A percentile compares a stretch with the other conserved stretches of the same genome.
Conservation (phyloP, 1,140 invertebrate species). For the Lepidurus couesii region DNA sequence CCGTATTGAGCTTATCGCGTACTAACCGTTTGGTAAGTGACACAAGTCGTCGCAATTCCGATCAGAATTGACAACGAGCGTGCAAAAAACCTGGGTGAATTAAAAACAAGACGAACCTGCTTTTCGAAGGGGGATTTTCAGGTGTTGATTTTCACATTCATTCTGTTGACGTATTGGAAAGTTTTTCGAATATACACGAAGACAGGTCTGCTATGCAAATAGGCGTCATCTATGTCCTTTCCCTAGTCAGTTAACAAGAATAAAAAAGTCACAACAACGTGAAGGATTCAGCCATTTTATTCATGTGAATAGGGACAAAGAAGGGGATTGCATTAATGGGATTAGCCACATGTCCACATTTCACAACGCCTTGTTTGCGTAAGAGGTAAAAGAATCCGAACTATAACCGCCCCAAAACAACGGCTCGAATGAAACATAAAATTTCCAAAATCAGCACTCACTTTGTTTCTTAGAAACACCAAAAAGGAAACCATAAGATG, state of each 20-base stretch:
- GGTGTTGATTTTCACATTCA: background rate
- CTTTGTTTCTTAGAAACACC: too few relatives aligned
- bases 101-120: too few relatives aligned
- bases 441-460: too few relatives aligned
- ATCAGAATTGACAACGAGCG: background rate
- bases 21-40: background rate
- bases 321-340: conserved; percentile 17
- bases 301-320: background rate
- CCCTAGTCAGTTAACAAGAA: background rate
- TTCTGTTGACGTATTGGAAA: background rate
- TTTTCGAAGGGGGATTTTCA: too few relatives aligned
- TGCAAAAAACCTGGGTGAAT: background rate
- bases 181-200: background rate
- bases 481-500: too few relatives aligned
- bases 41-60: background rate
- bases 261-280: background rate
- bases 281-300: background rate
- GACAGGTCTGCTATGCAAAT: conserved; percentile 19
- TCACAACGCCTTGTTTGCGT: conserved; percentile 4
- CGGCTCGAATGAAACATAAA: too few relatives aligned
- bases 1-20: background rate
- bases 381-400: background rate
- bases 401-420: too few relatives aligned
- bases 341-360: background rate
- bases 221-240: background rate